Base-by-base conservation (phyloP, 2,797 vertebrate species). In the Chiroxiphia lanceolata region DNA sequence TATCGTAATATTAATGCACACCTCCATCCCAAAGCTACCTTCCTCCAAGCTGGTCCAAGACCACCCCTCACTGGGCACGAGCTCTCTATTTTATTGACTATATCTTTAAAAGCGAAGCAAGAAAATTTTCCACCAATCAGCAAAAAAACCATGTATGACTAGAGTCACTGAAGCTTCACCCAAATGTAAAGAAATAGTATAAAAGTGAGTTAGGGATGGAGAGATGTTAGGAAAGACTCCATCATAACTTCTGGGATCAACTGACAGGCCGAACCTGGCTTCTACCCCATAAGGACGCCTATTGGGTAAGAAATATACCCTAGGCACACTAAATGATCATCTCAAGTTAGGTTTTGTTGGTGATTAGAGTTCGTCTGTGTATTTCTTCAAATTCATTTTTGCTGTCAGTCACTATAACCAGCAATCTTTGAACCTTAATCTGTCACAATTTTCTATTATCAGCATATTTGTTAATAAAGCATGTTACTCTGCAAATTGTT, bases 251-350 rank as follows among this genome's bases (percentile, higher is more conserved):
- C 25, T 57, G 38, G 17, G 14, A 51, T 64, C 51, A 59, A 12
- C 25, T 5, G 15, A 13, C 15, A 15, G 38, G 29, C 23, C 38
- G n/a, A 64, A 51, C 20, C 5, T 42, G 25, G 27, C 31, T 57
- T 57, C 44, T 50, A 25, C 14, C 1, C 23, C 33, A 26, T 17
- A 20, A 16, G 13, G 23, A 38, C 0, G 0, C 2, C 36, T n/a
- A 9, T 6, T 44, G 20, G 23, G 15, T n/a, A 77, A 57, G 36
- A 57, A 44, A 10, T 13, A n/a, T 65, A 65, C 18, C 16, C 18
- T 20, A 36, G 8, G 11, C 9, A 21, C 27, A 57, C 33, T 40
- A 15, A 63, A 77, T 57, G 48, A n/a, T 51, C 36, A 51, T 22
- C 1, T 2, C 3, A 33, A 70, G 36, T 2, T 64, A 25, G 9